Percentiles rank a stretch among this genome's conserved stretches.
These are phyloP conservation scores for Brachypteracias leptosomus DNA, from an alignment of 2,113 vertebrate species.

Conservation along the genomic window DNA sequence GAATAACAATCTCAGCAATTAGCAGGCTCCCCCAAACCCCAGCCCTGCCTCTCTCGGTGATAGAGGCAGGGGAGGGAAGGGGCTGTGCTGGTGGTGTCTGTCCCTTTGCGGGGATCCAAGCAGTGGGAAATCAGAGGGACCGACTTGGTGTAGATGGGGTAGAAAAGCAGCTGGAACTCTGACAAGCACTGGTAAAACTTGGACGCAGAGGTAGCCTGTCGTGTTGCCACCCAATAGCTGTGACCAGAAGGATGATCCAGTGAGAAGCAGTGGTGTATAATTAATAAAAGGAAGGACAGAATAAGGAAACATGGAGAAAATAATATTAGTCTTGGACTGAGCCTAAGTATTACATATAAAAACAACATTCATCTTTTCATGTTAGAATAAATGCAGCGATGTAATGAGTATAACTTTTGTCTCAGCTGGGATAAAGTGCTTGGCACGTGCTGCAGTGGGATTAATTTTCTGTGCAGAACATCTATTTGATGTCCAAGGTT, in stretches of 20 bases:
- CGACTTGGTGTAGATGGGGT: neutral
- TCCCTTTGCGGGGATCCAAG: neutral
- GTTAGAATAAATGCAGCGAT: constrained; percentile 4
- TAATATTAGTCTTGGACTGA: constrained; percentile 11
- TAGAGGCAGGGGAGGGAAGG: neutral
- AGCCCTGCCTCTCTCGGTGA: neutral
- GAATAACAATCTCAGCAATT: constrained; percentile 61
- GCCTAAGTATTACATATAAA: neutral
- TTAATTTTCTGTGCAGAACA: neutral
- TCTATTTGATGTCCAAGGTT: neutral
- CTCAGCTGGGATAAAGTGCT: neutral
- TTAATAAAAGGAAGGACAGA: constrained; percentile 4
- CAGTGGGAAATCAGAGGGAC: neutral
- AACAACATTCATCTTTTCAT: neutral
- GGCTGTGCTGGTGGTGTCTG: neutral
- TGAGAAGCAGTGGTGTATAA: neutral
- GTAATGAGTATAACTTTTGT: neutral
- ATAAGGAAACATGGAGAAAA: neutral
- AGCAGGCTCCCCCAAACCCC: neutral
- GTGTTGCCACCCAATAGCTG: neutral
- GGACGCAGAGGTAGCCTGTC: neutral
- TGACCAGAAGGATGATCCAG: neutral
- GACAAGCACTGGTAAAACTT: neutral
- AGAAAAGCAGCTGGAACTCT: neutral
- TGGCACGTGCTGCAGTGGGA: neutral